Evolutionary conservation across 2,888 invertebrate species (phyloP).

Genomic region (Rhaphigaster nebulosa): DNA sequence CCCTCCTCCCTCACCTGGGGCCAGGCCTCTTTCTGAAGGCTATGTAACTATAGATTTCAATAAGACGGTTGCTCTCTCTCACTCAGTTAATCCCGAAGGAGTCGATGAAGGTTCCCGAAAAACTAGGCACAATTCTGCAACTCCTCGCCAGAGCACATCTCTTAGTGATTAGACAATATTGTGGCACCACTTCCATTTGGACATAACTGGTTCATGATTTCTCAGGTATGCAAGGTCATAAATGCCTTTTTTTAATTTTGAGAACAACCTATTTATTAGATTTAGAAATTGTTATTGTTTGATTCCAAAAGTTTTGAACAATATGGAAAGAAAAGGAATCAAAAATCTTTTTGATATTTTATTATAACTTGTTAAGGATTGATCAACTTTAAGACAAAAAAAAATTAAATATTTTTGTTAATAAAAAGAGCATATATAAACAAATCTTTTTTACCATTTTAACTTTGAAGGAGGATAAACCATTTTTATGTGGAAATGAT

Average conservation of each 20-base stretch:
- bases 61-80: conserved; percentile 89
- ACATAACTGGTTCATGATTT: neutral
- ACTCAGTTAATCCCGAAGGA: conserved; percentile 79
- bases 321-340: neutral
- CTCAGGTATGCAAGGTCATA: conserved; percentile 3
- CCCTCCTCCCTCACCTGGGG: conserved; percentile 71
- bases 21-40: conserved; percentile 72
- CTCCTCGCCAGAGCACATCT: conserved; percentile 57
- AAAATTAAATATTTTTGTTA: too few species aligned
- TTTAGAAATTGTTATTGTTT: neutral
- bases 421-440: too few species aligned
- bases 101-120: conserved; percentile 82
- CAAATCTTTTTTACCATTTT: too few species aligned
- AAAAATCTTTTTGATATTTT: too few species aligned
- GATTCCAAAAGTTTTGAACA: neutral
- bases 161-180: conserved; percentile 52
- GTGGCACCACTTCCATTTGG: neutral
- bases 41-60: conserved; percentile 96
- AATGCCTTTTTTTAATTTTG: neutral
- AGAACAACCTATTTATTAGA: neutral
- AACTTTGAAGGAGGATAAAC: too few species aligned
- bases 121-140: conserved; percentile 85
- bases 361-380: too few species aligned
- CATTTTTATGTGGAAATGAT: neutral
- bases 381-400: too few species aligned